Evolutionary conservation across 2,113 vertebrate genomes (phyloP).

Genomic region (Phrynosoma platyrhinos): DNA sequence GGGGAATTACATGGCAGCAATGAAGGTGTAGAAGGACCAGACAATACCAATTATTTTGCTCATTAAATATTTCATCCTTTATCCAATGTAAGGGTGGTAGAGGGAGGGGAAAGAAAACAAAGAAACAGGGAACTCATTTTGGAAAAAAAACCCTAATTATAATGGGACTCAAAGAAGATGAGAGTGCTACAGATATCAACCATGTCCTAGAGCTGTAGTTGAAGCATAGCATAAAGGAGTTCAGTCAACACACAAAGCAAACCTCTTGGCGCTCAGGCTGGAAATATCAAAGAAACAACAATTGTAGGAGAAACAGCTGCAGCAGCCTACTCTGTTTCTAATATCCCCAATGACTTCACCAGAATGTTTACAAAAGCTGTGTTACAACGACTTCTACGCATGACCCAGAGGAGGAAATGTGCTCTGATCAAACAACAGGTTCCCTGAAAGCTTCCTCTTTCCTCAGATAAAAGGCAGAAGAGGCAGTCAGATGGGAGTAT

Average conservation of each 20-base stretch:
- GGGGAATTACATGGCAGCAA: not conserved
- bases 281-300: conserved; percentile 38
- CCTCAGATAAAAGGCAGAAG: conserved; percentile 61
- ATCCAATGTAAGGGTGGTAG: not conserved
- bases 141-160: not conserved
- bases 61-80: not conserved
- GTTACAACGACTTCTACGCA: conserved; percentile 16
- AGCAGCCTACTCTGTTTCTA: conserved; percentile 14
- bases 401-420: conserved; percentile 39
- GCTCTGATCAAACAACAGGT: conserved; percentile 31
- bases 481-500: conserved; percentile 45
- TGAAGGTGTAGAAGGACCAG: not conserved
- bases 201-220: conserved; percentile 16
- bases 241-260: conserved; percentile 18
- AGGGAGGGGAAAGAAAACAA: not conserved
- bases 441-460: conserved; percentile 35
- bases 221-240: not conserved
- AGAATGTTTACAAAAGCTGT: conserved; percentile 41
- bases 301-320: conserved; percentile 15
- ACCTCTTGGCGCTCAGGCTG: not conserved
- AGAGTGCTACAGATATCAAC: not conserved
- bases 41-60: not conserved
- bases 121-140: not conserved
- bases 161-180: conserved; percentile 14
- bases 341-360: conserved; percentile 23